Base-by-base conservation (phyloP, 2,888 invertebrate genomes). In the Tricholauxania praeusta region DNA sequence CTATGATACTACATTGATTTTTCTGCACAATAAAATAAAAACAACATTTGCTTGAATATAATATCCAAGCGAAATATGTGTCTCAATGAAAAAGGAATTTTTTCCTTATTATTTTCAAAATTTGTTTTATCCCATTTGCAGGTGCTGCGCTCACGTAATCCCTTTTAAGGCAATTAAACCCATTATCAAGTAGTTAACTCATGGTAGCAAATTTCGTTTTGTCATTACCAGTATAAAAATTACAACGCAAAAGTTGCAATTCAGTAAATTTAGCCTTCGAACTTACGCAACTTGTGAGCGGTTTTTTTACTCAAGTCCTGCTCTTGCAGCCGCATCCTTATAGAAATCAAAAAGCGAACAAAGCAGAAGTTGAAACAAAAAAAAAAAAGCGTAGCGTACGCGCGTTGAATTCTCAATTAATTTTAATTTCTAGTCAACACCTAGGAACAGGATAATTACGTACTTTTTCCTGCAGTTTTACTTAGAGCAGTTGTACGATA, bases 361-460 rank as follows among this genome's bases (percentile, higher is more conserved):
- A 39, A 39, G 39, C 39, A 10, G 10, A 39, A 39, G 10, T 39
- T 39, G 8, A 39, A 39, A 39, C 39, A 39, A 32, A 65, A 65
- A 64, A 62, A 19, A 71, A 71, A 64, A 68, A 57, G 71, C 77
- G 39, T 39, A 10, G 8, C 76, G 77, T 81, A 83, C 82, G 83
- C 81, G 79, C 79, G 73, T 73, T 79, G 83, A 83, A 84, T 83
- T 82, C 80, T 80, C 81, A 83, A 83, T 84, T 83, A 82, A 83
- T 83, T 83, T 84, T 83, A 83, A 82, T 83, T 83, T 82, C 80
- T 77, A 82, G 82, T 83, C 83, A 84, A 83, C 83, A 83, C 83
- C 83, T 83, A 75, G 74, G 71, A 74, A 68, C 48, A 62, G 70
- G 62, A 70, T 70, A 70, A 62, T 70, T 62, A 70, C 59, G 59